Base-by-base conservation (phyloP, 2,797 vertebrate species). In the Acipenser oxyrinchus region DNA sequence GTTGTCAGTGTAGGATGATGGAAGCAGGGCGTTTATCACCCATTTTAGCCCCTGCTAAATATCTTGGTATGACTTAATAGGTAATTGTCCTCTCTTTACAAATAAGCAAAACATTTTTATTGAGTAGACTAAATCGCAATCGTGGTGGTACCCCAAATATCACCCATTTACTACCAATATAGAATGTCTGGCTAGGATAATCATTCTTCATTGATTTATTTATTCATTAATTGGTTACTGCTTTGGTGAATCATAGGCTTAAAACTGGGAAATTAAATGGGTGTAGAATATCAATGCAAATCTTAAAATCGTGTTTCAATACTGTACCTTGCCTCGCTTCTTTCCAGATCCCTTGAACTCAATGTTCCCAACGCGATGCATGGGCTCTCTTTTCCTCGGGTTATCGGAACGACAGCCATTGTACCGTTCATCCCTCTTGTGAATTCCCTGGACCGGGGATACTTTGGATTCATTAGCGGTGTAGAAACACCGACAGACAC, bases 261-360 rank as follows among this genome's bases (percentile, higher is more conserved):
- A n/a, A 10, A 8, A 11, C 4, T 49, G 48, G 2, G 10, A 10
- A 48, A 10, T 1, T 13, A 13, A 6, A 6, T 51, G 49, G n/a
- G 1, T 64, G 10, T 9, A 7, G 9, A 50, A 10, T 51, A 9
- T 64, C 6, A 23, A 4, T 68, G 15, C 53, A n/a, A 11, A 9
- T 2, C 8, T 53, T 53, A 9, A 53, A 53, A 6, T 8, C 3
- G 6, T 12, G 8, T 9, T 53, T 53, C 6, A 11, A 15, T 51
- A 13, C 9, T 66, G 49, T 68, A 94, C 95, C 94, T 94, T 94
- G 64, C 91, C 91, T 63, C 77, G 82, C 7, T 87, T 95, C 75
- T 93, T 94, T 48, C 84, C 88, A 1, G 85, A 63, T 48, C 87
- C 86, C 8, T 78, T 76, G 48, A 98, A 98, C 69, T 93, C 87